phyloP scores from a whole-genome alignment of 2,888 invertebrate genomes.

The Matsumyia berberina region DNA sequence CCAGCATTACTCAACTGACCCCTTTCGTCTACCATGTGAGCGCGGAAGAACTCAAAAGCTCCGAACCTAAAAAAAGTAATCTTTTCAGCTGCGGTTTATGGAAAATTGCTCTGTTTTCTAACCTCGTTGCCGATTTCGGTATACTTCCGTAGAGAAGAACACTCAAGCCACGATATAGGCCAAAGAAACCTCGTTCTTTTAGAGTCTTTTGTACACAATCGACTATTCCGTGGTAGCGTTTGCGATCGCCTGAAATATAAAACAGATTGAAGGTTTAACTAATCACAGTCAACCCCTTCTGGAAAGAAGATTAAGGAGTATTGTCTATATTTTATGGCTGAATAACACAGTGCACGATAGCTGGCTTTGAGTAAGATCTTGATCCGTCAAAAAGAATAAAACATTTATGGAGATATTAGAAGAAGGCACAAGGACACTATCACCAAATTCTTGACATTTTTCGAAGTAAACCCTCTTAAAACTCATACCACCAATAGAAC shows the following conservation, averaged over 20 bases:
- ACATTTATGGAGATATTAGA: no score
- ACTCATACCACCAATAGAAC: no score
- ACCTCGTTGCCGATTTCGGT: constrained; percentile 99
- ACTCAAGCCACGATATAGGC: constrained; percentile 97
- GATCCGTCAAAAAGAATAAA: no score
- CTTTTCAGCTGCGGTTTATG: not conserved
- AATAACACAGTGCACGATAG: no score
- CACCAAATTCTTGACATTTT: no score
- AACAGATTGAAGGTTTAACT: no score
- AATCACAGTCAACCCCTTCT: no score
- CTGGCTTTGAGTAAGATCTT: no score
- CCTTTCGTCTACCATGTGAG: constrained; percentile 89
- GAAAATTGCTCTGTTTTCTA: not conserved
- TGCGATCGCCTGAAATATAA: constrained; percentile 80
- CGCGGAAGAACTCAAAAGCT: constrained; percentile 96
- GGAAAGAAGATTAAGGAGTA: no score
- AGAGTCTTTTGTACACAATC: constrained; percentile 98
- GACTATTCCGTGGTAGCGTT: constrained; percentile 91
- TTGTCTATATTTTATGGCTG: no score
- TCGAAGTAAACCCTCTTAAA: no score
- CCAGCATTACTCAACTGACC: constrained; percentile 92
- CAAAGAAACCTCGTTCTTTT: constrained; percentile 93
- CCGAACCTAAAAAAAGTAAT: constrained; percentile 91
- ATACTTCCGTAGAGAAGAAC: constrained; percentile 98
- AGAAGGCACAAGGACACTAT: no score